Evolutionary conservation across 2,113 vertebrate genomes (phyloP).

Genomic region (Numida meleagris): DNA sequence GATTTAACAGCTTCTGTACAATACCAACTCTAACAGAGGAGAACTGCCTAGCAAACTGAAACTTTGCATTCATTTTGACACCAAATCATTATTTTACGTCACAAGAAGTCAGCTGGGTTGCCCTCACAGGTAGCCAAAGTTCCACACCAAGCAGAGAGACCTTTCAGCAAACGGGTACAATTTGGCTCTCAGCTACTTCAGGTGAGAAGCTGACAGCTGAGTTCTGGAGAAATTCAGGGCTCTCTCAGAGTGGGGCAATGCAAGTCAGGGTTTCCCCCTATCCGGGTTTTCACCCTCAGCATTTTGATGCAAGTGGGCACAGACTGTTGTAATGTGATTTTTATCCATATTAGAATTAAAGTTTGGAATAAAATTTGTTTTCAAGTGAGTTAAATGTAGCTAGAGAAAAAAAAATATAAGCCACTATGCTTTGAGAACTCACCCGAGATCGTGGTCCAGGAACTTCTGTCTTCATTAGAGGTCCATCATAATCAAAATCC

Average conservation of each 20-base stretch:
- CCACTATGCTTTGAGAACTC: constrained; percentile 13
- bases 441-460: constrained; percentile 93
- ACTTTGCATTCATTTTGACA: not conserved
- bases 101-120: not conserved
- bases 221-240: not conserved
- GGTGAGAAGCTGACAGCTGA: not conserved
- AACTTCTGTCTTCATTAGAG: constrained; percentile 94
- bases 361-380: not conserved
- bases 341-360: not conserved
- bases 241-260: not conserved
- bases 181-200: not conserved
- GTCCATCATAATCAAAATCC: constrained; percentile 94
- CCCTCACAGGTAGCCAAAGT: not conserved
- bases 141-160: no score
- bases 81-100: not conserved
- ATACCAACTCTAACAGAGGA: not conserved
- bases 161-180: not conserved
- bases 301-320: not conserved
- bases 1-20: not conserved
- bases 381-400: not conserved
- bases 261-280: not conserved
- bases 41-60: not conserved
- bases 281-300: not conserved
- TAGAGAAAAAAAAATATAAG: not conserved
- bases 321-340: not conserved